Base-by-base conservation (phyloP, 2,888 invertebrate genomes). In the Oligia strigilis region DNA sequence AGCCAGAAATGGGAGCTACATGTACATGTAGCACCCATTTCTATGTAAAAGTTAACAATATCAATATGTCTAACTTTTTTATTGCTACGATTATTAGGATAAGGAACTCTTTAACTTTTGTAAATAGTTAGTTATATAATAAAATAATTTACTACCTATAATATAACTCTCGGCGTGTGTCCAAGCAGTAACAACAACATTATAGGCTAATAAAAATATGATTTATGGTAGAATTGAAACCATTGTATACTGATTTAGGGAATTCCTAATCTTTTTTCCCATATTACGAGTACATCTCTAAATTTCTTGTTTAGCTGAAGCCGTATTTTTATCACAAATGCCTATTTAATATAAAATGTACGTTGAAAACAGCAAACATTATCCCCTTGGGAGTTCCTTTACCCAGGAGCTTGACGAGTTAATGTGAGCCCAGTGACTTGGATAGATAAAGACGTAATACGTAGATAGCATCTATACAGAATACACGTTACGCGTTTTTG, bases 401-500 rank as follows among this genome's bases (percentile, higher is more conserved):
- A 69, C 23, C 55, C 62, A 43, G 72, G n/a, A 78, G 71, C 78
- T 83, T 83, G 82, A 70, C 71, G 84, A 77, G 75, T 83, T 82
- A 86, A 85, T 80, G 81, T 70, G 60, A 17, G 77, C 82, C 78
- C 90, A 85, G 71, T 86, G 85, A 84, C 75, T 89, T 84, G 89
- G 88, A 89, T 80, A 87, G 87, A 88, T 91, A 88, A 85, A 89
- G 82, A 88, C 84, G 84, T 82, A 83, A 78, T 76, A 82, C 73
- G 55, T 17, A 77, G 89, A 91, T 90, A 82, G 60, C 72, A 90
- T 90, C 89, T 77, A 36, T 52, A 75, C 43, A 81, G 80, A 78
- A 76, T 75, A 77, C 84, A 81, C 72, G 81, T 86, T 87, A 83
- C 87, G 83, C 83, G 72, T 79, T 88, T 89, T 81, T 82, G 80